Evolutionary conservation across 2,797 vertebrate genomes (phyloP).

Genomic region (Rhynchonycteris naso): DNA sequence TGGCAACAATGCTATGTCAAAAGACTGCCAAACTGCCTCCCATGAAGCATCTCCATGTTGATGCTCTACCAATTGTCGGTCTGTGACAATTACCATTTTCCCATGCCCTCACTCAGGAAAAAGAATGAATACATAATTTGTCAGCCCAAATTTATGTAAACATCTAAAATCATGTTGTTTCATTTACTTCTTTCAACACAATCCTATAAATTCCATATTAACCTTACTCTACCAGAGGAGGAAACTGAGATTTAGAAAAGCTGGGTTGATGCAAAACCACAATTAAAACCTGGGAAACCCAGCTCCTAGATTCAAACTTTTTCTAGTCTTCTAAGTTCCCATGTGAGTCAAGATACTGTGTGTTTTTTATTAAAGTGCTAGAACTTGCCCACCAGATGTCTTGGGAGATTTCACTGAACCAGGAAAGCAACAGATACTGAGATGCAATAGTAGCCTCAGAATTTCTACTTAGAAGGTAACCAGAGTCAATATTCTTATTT

Average conservation of each 20-base stretch:
- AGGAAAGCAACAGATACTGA: not conserved
- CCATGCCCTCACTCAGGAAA: not conserved
- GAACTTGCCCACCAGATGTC: not conserved
- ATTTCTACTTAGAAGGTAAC: not conserved
- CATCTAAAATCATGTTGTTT: constrained; percentile 21
- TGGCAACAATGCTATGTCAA: not conserved
- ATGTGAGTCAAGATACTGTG: not conserved
- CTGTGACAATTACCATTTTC: not conserved
- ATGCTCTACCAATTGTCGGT: not conserved
- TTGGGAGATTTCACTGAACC: not conserved
- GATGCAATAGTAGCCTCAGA: not conserved
- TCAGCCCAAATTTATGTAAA: not conserved
- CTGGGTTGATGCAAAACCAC: not conserved
- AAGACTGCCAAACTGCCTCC: not conserved
- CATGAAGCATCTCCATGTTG: not conserved
- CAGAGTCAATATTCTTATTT: not conserved
- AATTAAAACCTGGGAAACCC: not conserved
- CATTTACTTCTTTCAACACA: not conserved
- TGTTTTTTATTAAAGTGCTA: not conserved
- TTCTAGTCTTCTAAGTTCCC: not conserved
- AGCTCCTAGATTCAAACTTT: not conserved
- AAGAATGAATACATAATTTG: not conserved
- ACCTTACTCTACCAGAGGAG: not conserved
- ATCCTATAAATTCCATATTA: not conserved
- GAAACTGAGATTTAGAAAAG: not conserved